phyloP scores from a whole-genome alignment of 2,113 vertebrate genomes.

The Pterocles gutturalis region DNA sequence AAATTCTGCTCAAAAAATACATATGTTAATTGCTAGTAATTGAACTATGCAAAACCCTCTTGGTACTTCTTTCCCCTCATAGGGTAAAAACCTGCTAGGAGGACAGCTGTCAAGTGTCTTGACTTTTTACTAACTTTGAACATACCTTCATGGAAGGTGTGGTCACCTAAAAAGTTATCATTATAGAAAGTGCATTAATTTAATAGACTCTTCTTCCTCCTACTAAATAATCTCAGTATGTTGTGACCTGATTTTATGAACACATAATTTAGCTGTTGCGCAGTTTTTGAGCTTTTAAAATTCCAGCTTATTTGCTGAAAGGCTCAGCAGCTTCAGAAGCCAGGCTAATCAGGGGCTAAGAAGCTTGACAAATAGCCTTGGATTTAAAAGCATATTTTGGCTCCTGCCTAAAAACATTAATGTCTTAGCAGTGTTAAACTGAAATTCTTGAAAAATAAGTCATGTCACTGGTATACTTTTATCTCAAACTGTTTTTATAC shows the following conservation, averaged over 20 bases:
- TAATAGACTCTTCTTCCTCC: not conserved
- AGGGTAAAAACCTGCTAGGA: constrained; percentile 3
- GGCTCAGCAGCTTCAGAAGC: not conserved
- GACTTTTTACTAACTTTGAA: not conserved
- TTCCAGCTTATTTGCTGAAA: not conserved
- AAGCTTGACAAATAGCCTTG: not conserved
- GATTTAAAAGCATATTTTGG: not conserved
- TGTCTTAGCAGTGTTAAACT: not conserved
- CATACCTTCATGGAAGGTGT: not conserved
- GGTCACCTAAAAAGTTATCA: not conserved
- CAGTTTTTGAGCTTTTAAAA: not conserved
- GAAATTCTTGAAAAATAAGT: constrained; percentile 59
- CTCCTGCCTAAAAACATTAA: not conserved
- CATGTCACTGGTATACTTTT: constrained; percentile 73
- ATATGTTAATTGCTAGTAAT: not conserved
- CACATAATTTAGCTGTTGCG: not conserved
- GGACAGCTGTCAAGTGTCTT: not conserved
- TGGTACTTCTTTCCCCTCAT: constrained; percentile 14
- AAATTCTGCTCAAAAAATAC: not conserved
- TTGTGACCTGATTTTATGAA: not conserved
- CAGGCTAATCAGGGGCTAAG: not conserved
- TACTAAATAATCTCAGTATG: not conserved
- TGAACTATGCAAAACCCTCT: constrained; percentile 62
- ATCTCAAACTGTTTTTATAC: constrained; percentile 69
- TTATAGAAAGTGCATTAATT: not conserved